A percentile compares a stretch with the other conserved stretches of the same genome.
Evolutionary conservation across 2,113 vertebrate species (phyloP).

Genomic region (Anthoscopus minutus): DNA sequence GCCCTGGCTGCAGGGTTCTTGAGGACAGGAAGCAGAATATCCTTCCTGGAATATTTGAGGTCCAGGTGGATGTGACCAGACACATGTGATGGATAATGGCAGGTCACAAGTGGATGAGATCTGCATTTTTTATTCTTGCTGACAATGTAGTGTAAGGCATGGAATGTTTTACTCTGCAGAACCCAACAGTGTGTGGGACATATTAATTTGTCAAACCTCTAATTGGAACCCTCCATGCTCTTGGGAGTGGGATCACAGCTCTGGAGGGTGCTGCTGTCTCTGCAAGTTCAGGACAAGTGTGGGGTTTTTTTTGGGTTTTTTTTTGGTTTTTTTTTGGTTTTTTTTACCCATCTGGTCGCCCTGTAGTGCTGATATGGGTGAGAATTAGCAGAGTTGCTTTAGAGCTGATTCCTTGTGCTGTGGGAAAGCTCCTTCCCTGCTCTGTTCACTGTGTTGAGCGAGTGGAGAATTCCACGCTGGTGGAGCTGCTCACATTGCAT

Average conservation of each 20-base stretch:
- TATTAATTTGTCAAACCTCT: neutral
- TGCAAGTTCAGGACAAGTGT: neutral
- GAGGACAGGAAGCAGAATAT: neutral
- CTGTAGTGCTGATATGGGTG: neutral
- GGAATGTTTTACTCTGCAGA: neutral
- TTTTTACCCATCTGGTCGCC: neutral
- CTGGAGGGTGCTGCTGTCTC: neutral
- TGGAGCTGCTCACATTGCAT: rapidly evolving
- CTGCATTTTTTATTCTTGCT: neutral
- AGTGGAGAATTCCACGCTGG: neutral
- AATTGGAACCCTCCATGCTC: rapidly evolving
- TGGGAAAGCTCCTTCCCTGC: neutral
- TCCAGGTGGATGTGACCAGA: neutral
- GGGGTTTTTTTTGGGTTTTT: no score
- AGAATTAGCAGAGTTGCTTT: neutral
- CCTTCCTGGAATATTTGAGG: neutral
- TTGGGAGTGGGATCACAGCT: neutral
- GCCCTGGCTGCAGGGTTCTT: neutral
- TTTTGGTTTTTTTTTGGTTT: no score
- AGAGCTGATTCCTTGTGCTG: neutral
- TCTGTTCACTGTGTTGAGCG: rapidly evolving
- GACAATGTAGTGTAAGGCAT: neutral
- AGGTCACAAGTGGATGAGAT: neutral
- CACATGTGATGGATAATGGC: neutral
- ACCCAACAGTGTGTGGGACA: neutral